These are phyloP conservation scores for Sula dactylatra DNA, from an alignment of 2,113 vertebrate genomes.

Conservation along the genomic window DNA sequence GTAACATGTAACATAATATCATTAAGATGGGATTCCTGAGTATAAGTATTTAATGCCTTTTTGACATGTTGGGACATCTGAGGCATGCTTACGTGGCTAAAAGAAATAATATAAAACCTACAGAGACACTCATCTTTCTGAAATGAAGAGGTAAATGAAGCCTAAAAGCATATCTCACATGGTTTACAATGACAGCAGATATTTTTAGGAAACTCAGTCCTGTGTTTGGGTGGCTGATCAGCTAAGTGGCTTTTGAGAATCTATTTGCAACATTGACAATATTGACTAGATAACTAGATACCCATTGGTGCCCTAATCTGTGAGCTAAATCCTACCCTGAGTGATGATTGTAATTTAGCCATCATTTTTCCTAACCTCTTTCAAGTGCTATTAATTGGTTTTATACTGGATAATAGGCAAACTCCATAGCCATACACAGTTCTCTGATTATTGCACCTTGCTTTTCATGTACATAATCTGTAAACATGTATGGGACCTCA, in stretches of 20 bases:
- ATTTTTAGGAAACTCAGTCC: not conserved
- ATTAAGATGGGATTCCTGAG: not conserved
- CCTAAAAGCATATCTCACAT: not conserved
- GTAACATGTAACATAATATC: not conserved
- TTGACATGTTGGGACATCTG: not conserved
- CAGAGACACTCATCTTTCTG: not conserved
- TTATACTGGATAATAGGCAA: not conserved
- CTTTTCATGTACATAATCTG: not conserved
- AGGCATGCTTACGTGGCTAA: not conserved
- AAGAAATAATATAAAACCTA: not conserved
- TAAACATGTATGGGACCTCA: fast-evolving
- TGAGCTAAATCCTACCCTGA: not conserved
- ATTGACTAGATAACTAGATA: not conserved
- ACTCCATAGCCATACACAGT: not conserved
- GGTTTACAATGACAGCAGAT: not conserved
- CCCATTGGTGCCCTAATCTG: not conserved
- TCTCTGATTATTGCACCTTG: not conserved
- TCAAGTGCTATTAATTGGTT: not conserved
- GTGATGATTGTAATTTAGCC: not conserved
- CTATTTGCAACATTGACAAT: not conserved
- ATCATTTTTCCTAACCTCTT: not conserved
- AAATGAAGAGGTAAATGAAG: not conserved
- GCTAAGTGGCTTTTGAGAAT: not conserved
- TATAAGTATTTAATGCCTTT: not conserved
- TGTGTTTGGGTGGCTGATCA: not conserved